These are phyloP conservation scores for Formica exsecta DNA, from an alignment of 1,140 invertebrate species.

Conservation along the genomic window DNA sequence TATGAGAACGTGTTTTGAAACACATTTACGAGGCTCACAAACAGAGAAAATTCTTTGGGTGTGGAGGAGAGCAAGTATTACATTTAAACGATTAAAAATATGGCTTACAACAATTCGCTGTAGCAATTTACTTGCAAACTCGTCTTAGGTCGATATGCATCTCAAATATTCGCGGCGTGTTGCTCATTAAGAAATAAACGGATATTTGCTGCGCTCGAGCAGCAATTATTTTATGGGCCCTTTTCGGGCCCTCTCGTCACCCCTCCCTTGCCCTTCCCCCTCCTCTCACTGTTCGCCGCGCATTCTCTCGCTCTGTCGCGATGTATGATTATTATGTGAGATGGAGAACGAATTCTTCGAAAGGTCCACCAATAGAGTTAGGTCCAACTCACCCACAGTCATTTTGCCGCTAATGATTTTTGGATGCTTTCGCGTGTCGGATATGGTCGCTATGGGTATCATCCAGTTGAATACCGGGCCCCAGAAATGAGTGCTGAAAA, in stretches of 20 bases:
- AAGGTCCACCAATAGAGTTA: slow-evolving; percentile 48
- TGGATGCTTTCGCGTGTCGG: slow-evolving; percentile 96
- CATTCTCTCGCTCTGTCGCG: slow-evolving; percentile 42
- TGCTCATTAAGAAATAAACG: slow-evolving; percentile 70
- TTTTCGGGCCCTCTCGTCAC: neutral
- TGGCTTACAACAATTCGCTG: slow-evolving; percentile 24
- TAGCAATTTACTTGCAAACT: slow-evolving; percentile 24
- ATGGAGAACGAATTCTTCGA: slow-evolving; percentile 68
- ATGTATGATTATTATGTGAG: slow-evolving; percentile 70
- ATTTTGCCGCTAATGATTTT: slow-evolving; percentile 98
- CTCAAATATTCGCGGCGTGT: neutral
- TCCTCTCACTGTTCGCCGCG: neutral
- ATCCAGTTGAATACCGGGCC: slow-evolving; percentile 98
- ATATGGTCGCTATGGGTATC: slow-evolving; percentile 97
- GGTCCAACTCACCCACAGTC: slow-evolving; percentile 93
- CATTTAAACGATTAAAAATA: slow-evolving; percentile 1
- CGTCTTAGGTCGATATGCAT: slow-evolving; percentile 37
- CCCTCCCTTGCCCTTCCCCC: no score
- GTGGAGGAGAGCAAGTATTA: no score
- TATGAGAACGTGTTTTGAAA: neutral
- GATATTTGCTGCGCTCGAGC: slow-evolving; percentile 62
- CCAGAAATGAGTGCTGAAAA: slow-evolving; percentile 96
- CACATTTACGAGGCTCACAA: neutral
- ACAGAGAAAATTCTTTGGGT: neutral
- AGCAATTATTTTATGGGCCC: slow-evolving; percentile 70